Conservation (phyloP, 2,888 invertebrate genomes). For the Pinctada fucata region DNA sequence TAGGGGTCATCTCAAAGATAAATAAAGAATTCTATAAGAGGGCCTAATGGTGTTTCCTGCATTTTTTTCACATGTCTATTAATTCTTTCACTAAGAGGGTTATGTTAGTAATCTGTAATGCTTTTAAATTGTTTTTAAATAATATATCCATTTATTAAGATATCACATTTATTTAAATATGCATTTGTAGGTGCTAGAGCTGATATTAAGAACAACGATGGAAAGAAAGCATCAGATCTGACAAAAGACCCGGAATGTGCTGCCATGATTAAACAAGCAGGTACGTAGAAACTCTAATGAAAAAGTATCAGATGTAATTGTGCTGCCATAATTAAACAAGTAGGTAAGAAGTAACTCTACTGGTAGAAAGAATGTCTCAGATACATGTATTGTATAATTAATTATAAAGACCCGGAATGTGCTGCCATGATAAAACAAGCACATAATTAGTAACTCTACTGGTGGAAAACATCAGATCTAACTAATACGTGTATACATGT, state of each 20-base stretch:
- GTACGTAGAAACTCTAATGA: constrained; percentile 48
- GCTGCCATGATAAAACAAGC: constrained; percentile 74
- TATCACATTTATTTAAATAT: too few species aligned
- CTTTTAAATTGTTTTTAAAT: too few species aligned
- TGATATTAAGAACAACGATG: constrained; percentile 79
- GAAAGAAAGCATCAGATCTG: constrained; percentile 79
- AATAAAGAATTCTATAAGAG: too few species aligned
- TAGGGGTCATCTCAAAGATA: too few species aligned
- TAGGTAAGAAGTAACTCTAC: constrained; percentile 56
- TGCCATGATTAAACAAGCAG: constrained; percentile 73
- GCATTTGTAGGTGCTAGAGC: constrained; percentile 77
- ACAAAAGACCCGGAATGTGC: constrained; percentile 78
- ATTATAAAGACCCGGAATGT: constrained; percentile 75
- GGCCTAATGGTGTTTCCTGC: too few species aligned
- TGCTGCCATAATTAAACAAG: constrained; percentile 74
- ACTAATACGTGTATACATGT: too few species aligned
- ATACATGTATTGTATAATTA: too few species aligned
- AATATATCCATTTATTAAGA: too few species aligned
- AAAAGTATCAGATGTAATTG: constrained; percentile 32
- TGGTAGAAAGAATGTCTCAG: too few species aligned
- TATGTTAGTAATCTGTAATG: too few species aligned
- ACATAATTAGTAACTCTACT: constrained; percentile 53
- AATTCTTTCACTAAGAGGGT: too few species aligned
- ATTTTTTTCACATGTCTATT: too few species aligned
- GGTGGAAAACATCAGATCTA: background rate